A percentile compares a stretch with the other conserved stretches of the same genome.
These are phyloP conservation scores for Grantiella picta DNA, from an alignment of 2,113 vertebrate species.

Conservation along the genomic window DNA sequence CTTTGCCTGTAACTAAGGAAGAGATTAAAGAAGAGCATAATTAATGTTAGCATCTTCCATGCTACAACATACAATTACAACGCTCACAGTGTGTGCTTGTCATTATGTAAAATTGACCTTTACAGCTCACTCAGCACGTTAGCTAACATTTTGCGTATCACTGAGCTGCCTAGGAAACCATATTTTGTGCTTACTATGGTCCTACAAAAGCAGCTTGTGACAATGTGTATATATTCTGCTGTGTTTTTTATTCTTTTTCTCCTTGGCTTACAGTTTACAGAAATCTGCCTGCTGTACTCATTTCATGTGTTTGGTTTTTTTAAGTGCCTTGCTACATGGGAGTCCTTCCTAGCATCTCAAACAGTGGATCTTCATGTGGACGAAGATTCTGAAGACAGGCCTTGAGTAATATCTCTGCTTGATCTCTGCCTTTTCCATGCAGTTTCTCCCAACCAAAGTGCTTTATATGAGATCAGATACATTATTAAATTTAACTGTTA, in stretches of 20 bases:
- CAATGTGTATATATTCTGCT: neutral
- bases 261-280: neutral
- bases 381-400: constrained; percentile 66
- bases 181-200: neutral
- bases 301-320: constrained; percentile 31
- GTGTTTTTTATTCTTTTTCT: neutral
- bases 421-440: neutral
- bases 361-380: constrained; percentile 68
- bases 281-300: neutral
- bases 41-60: constrained; percentile 25
- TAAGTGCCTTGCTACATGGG: constrained; percentile 95
- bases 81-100: neutral
- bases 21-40: constrained; percentile 33
- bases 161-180: constrained; percentile 29
- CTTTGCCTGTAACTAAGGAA: constrained; percentile 13
- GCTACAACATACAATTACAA: constrained; percentile 1
- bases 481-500: constrained; percentile 26
- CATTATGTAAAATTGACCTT: constrained; percentile 45
- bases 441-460: constrained; percentile 65
- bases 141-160: neutral
- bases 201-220: neutral
- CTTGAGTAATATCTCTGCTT: constrained; percentile 52
- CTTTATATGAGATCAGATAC: constrained; percentile 37
- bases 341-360: constrained; percentile 89
- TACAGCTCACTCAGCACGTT: constrained; percentile 14